phyloP scores from a whole-genome alignment of 2,888 invertebrate genomes.

The Melikaiella ostensackeni region DNA sequence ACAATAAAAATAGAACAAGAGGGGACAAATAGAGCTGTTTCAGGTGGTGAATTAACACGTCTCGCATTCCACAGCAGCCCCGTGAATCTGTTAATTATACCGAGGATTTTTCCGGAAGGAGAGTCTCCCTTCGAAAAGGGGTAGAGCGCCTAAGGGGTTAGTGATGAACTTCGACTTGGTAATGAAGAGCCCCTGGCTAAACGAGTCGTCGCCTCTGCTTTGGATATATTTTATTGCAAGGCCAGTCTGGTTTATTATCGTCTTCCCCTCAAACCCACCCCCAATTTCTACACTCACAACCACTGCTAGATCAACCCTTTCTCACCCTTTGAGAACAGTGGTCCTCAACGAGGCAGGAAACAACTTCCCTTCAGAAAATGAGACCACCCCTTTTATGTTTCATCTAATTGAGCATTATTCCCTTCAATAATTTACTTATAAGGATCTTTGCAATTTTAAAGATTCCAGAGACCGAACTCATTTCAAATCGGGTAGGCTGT shows the following conservation, averaged over 20 bases:
- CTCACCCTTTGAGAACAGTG: slow-evolving; percentile 70
- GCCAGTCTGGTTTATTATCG: slow-evolving; percentile 73
- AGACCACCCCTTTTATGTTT: slow-evolving; percentile 23
- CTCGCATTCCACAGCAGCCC: slow-evolving; percentile 52
- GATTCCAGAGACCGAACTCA: neutral
- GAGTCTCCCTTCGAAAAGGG: slow-evolving; percentile 50
- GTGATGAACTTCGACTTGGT: slow-evolving; percentile 74
- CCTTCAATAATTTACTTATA: slow-evolving; percentile 28
- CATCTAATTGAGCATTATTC: slow-evolving; percentile 37
- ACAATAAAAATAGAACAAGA: no score
- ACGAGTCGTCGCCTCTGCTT: slow-evolving; percentile 75
- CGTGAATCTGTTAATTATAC: slow-evolving; percentile 57
- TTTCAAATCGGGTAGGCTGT: no score
- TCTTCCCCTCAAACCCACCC: slow-evolving; percentile 57
- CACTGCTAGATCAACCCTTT: slow-evolving; percentile 71
- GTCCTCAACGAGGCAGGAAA: slow-evolving; percentile 73
- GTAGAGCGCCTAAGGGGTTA: slow-evolving; percentile 67
- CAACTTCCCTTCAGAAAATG: slow-evolving; percentile 46
- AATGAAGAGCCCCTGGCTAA: slow-evolving; percentile 73
- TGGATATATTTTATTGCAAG: slow-evolving; percentile 75
- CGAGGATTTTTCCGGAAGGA: slow-evolving; percentile 52
- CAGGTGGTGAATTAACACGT: slow-evolving; percentile 36
- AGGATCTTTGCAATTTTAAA: neutral
- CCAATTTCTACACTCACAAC: slow-evolving; percentile 51
- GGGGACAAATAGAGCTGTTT: slow-evolving; percentile 21